Percentiles rank a stretch among this genome's conserved stretches.
Conservation (phyloP, 2,888 invertebrate species). For the Meta bourneti region DNA sequence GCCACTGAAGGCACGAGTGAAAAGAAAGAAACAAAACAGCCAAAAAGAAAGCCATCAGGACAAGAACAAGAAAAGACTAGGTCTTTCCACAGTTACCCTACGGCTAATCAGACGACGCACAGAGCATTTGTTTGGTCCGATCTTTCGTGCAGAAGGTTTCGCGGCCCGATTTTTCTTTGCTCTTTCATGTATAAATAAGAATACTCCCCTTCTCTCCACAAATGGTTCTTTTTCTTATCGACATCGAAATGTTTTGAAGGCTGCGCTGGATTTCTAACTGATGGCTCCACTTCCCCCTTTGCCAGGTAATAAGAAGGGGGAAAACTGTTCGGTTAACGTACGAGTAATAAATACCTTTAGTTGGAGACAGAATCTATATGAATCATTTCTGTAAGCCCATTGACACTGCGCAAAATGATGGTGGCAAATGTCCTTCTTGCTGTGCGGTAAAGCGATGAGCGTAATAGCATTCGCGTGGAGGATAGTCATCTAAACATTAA, state of each 20-base stretch:
- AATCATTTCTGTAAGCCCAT: constrained; percentile 24
- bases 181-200: background rate
- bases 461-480: constrained; percentile 40
- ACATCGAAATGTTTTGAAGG: constrained; percentile 21
- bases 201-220: background rate
- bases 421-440: constrained; percentile 28
- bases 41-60: constrained; percentile 34
- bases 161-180: constrained; percentile 3
- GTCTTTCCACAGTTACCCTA: constrained; percentile 26
- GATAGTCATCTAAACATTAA: background rate
- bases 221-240: background rate
- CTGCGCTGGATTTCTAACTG: constrained; percentile 19
- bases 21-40: constrained; percentile 37
- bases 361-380: background rate
- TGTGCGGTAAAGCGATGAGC: constrained; percentile 11
- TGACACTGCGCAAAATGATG: constrained; percentile 13
- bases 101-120: constrained; percentile 25
- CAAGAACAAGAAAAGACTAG: constrained; percentile 9
- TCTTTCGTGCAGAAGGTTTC: constrained; percentile 12
- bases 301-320: background rate
- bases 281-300: background rate
- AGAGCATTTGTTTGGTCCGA: constrained; percentile 22
- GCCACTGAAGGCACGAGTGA: constrained; percentile 18
- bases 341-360: constrained; percentile 57
- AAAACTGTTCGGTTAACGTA: constrained; percentile 1